Conservation (phyloP, 2,888 invertebrate species). For the Pyrrhia umbra region DNA sequence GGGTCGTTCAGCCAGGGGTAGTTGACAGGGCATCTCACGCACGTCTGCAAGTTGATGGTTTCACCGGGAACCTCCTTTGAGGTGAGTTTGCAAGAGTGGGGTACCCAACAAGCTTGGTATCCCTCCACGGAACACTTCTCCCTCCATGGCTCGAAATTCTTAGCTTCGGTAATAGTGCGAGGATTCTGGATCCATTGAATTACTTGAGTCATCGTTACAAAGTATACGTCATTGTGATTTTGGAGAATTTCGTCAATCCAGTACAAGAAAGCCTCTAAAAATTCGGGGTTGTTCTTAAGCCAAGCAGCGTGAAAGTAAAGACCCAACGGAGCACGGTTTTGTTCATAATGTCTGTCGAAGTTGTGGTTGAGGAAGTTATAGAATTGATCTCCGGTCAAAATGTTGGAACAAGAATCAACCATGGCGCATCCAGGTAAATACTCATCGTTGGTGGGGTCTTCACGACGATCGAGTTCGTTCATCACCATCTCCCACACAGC, state of each 20-base stretch:
- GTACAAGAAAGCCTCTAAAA: conserved; percentile 96
- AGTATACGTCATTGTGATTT: conserved; percentile 97
- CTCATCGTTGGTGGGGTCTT: conserved; percentile 97
- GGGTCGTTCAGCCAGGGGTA: conserved; percentile 99
- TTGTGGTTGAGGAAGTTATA: conserved; percentile 98
- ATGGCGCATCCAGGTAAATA: conserved; percentile 97
- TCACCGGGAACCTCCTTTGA: conserved; percentile 98
- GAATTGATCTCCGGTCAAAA: conserved; percentile 97
- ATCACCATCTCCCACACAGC: conserved; percentile 99
- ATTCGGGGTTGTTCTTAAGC: conserved; percentile 98
- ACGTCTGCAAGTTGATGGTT: conserved; percentile 97
- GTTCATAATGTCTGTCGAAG: conserved; percentile 97
- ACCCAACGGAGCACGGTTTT: conserved; percentile 96
- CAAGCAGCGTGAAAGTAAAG: conserved; percentile 98
- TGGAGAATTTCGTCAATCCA: conserved; percentile 97
- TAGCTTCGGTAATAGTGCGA: conserved; percentile 94
- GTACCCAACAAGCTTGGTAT: conserved; percentile 95
- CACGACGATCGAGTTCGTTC: conserved; percentile 97
- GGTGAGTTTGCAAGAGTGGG: conserved; percentile 97
- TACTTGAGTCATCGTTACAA: conserved; percentile 98
- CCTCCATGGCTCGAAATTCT: conserved; percentile 98
- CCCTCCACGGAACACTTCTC: conserved; percentile 98
- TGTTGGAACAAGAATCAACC: conserved; percentile 98
- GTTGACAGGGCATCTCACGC: conserved; percentile 97
- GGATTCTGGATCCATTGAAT: conserved; percentile 99